phyloP scores from a whole-genome alignment of 2,888 invertebrate genomes.

The Pachycephus smyrnensis region DNA sequence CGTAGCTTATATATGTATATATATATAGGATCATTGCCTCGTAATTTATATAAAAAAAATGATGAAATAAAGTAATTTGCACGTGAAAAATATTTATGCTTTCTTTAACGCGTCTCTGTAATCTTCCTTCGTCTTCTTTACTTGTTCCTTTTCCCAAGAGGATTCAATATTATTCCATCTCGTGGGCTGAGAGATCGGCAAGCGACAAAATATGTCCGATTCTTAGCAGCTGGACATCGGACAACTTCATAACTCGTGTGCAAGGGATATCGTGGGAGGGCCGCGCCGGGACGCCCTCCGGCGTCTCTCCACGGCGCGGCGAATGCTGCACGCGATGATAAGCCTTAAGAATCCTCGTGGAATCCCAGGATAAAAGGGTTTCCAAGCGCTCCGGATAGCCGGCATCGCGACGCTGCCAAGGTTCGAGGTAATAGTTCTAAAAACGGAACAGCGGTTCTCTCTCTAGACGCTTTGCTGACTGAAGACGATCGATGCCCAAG shows the following conservation, averaged over 20 bases:
- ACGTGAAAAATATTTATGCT: background rate
- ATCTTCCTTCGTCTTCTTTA: slow-evolving; percentile 13
- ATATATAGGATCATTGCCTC: slow-evolving; percentile 35
- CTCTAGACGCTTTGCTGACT: background rate
- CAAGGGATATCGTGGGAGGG: slow-evolving; percentile 56
- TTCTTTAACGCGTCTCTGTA: background rate
- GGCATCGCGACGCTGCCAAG: slow-evolving; percentile 33
- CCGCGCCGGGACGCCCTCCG: slow-evolving; percentile 29
- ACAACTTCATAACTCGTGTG: slow-evolving; percentile 60
- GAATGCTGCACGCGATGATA: slow-evolving; percentile 57
- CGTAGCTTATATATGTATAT: background rate
- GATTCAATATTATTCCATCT: slow-evolving; percentile 50
- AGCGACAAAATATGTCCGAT: slow-evolving; percentile 52
- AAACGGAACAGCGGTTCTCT: slow-evolving; percentile 32
- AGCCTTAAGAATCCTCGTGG: slow-evolving; percentile 51
- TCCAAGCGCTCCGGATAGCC: slow-evolving; percentile 50
- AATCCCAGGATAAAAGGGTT: slow-evolving; percentile 56
- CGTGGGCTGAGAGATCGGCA: slow-evolving; percentile 28
- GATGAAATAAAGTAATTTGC: slow-evolving; percentile 24
- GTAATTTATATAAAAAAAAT: slow-evolving; percentile 48
- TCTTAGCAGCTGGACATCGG: slow-evolving; percentile 44
- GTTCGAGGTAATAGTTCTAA: slow-evolving; percentile 60
- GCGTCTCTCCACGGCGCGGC: slow-evolving; percentile 27
- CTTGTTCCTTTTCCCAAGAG: slow-evolving; percentile 36
- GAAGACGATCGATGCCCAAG: background rate